phyloP scores from a whole-genome alignment of 1,140 invertebrate genomes.

The Agrilus planipennis region DNA sequence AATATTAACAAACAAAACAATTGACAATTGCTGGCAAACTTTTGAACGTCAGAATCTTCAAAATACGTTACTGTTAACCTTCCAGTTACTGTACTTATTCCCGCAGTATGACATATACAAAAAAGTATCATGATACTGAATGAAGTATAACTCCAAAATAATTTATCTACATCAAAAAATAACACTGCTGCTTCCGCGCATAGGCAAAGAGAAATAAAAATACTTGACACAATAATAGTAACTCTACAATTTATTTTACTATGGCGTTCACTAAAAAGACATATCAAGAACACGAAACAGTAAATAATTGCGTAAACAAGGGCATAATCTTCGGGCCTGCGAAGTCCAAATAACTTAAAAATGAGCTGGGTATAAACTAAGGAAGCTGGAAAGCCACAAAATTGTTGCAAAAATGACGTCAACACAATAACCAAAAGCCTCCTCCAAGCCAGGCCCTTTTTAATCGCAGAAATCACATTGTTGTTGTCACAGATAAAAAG shows the following conservation, averaged over 20 bases:
- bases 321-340: conserved; percentile 16
- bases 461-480: no score
- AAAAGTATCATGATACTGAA: no score
- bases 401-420: conserved; percentile 24
- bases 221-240: conserved; percentile 13
- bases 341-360: conserved; percentile 15
- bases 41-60: no score
- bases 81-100: no score
- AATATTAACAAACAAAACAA: no score
- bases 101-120: no score
- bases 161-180: no score
- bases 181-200: no score
- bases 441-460: conserved; percentile 10
- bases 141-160: conserved; percentile 21
- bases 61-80: no score
- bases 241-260: conserved; percentile 17
- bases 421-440: conserved; percentile 18
- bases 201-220: conserved; percentile 14
- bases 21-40: no score
- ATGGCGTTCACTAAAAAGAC: conserved; percentile 16
- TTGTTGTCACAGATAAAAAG: no score
- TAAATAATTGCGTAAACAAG: conserved; percentile 18
- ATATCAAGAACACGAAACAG: conserved; percentile 17
- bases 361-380: conserved; percentile 26
- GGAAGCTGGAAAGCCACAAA: conserved; percentile 24